phyloP scores from a whole-genome alignment of 2,113 vertebrate genomes.

The Hymenochirus boettgeri region DNA sequence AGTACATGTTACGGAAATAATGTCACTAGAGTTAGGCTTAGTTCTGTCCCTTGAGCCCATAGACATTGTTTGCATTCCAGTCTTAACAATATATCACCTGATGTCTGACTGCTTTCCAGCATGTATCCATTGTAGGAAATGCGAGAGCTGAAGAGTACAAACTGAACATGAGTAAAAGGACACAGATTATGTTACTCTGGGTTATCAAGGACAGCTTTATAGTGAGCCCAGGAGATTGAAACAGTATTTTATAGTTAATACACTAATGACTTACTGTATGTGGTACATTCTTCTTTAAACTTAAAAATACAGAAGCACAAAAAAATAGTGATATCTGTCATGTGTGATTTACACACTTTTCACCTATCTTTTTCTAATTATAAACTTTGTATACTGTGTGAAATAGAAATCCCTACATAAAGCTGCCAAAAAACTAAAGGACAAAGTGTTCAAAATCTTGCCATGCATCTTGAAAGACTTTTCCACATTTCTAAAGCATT shows the following conservation, averaged over 20 bases:
- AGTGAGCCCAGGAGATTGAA: conserved; percentile 1
- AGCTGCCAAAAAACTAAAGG: no score
- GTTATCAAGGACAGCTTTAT: conserved; percentile 9
- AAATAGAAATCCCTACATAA: no score
- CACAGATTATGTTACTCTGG: conserved; percentile 13
- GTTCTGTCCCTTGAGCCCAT: background rate
- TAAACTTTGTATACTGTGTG: no score
- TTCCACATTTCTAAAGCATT: no score
- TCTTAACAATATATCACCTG: conserved; percentile 17
- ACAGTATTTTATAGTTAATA: background rate
- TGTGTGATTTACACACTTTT: no score
- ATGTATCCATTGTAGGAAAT: conserved; percentile 10
- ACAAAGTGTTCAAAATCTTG: no score
- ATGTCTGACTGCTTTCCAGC: background rate
- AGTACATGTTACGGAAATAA: background rate
- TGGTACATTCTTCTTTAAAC: no score
- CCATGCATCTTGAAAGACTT: no score
- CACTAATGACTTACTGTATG: background rate
- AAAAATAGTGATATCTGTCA: no score
- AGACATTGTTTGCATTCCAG: conserved; percentile 1
- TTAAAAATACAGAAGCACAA: no score
- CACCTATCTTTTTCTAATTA: no score
- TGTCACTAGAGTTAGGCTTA: background rate
- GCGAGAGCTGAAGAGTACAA: background rate
- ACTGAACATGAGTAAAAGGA: conserved; percentile 8